Base-by-base conservation (phyloP, 2,113 vertebrate genomes). In the Willisornis vidua region DNA sequence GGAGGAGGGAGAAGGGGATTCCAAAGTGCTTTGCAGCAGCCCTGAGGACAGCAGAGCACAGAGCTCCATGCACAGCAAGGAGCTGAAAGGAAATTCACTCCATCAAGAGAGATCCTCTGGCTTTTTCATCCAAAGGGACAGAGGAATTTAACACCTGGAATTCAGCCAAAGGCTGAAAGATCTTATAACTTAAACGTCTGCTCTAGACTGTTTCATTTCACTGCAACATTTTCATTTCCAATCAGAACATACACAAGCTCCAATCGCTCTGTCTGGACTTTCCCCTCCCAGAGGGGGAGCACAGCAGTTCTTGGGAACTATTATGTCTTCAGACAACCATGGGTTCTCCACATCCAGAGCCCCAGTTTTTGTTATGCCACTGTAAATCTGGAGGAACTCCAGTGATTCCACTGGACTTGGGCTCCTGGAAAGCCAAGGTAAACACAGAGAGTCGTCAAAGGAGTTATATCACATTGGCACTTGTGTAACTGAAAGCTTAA, bases 391-490 rank as follows among this genome's bases (percentile, higher is more conserved):
- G 39, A 88, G 87, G 88, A 93, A 72, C 57, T 89, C 76, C 72
- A 37, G 41, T 85, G 89, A 93, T 75, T 91, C 72, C 61, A 13
- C 52, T 35, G 75, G 66, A 31, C 48, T 41, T 1, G 26, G 46
- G n/a, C 67, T 59, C 11, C 3, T n/a, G 72, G 57, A 18, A 68
- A 86, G 96, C 96, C 96, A 96, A 96, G 88, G 61, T 75, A 95
- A 96, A 96, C 35, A 95, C 54, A 17, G n/a, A 54, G 83, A 84
- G 24, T 45, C 92, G 94, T 97, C 94, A 96, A 12, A 93, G 92
- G 58, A 61, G 88, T 79, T 90, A 37, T 48, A 90, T 94, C 94
- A 54, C 83, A 24, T 68, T 29, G 84, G 73, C 61, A 90, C 5
- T 2, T 24, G 37, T 17, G 31, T 4, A 92, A 75, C 79, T 81